Percentiles rank a stretch among this genome's conserved stretches.
Evolutionary conservation across 30 jellyfish, hydroid and myxozoan species (phyloP).

Genomic region (Turritopsis rubra): DNA sequence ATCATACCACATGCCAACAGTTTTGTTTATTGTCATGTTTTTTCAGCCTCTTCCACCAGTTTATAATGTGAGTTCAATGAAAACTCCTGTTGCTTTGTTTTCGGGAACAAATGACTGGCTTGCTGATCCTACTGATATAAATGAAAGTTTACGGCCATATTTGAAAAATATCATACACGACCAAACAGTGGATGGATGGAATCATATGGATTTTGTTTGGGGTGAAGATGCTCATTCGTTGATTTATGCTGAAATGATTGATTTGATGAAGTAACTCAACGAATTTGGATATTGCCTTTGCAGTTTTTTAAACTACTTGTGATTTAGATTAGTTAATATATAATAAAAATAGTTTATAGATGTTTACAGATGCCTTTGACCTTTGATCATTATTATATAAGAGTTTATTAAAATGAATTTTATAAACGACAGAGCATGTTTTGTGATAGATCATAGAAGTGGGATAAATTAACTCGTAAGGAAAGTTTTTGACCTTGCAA

Average conservation of each 20-base stretch:
- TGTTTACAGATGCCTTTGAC: no score
- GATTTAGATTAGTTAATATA: not conserved
- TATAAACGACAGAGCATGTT: no score
- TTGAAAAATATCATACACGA: slow-evolving; percentile 33
- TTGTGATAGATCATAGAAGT: no score
- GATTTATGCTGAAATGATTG: slow-evolving; percentile 57
- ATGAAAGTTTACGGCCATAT: slow-evolving; percentile 34
- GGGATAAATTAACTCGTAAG: no score
- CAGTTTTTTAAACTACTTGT: not conserved
- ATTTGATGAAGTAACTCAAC: not conserved
- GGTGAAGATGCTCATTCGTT: slow-evolving; percentile 58
- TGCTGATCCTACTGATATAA: slow-evolving; percentile 82
- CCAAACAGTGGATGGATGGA: slow-evolving; percentile 54
- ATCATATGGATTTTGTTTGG: slow-evolving; percentile 91
- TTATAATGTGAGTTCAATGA: slow-evolving; percentile 39
- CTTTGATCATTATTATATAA: no score
- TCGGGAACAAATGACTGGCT: slow-evolving; percentile 80
- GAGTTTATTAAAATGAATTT: no score
- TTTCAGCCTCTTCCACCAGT: slow-evolving; percentile 36
- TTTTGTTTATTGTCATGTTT: not conserved
- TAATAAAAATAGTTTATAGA: no score
- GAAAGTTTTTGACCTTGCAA: no score
- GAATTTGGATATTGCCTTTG: not conserved
- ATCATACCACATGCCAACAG: no score
- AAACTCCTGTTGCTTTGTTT: slow-evolving; percentile 68